Percentiles rank a stretch among this genome's conserved stretches.
Conservation (phyloP, 2,797 vertebrate genomes). For the Arctocebus calabarensis region DNA sequence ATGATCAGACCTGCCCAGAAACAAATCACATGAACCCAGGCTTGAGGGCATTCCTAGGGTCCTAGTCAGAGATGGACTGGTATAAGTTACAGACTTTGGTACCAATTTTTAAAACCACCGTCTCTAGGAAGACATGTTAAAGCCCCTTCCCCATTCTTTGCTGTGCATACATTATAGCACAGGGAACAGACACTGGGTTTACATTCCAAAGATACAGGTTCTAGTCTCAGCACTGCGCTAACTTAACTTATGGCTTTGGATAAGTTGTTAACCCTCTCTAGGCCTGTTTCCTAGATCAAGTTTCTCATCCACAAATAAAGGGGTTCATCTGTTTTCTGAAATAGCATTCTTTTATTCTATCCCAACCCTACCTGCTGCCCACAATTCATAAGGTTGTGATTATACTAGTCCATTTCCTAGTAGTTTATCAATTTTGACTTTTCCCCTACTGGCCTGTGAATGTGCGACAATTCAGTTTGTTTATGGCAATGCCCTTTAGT, state of each 20-base stretch:
- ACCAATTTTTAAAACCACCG: not conserved
- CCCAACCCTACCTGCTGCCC: not conserved
- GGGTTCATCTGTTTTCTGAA: not conserved
- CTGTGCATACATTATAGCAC: not conserved
- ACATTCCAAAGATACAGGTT: not conserved
- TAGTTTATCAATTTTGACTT: not conserved
- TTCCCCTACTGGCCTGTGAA: not conserved
- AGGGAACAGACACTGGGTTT: not conserved
- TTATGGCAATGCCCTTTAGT: fast-evolving
- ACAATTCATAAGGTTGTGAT: not conserved
- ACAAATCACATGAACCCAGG: not conserved
- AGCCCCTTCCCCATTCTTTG: not conserved
- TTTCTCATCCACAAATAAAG: not conserved
- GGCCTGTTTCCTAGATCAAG: not conserved
- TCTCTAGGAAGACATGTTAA: not conserved
- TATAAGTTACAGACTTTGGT: not conserved
- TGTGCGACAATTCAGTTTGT: not conserved
- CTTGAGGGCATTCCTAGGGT: not conserved
- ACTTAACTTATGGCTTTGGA: not conserved
- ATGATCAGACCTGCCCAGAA: constrained; percentile 94
- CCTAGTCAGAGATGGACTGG: fast-evolving
- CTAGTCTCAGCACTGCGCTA: not conserved
- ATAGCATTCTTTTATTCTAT: not conserved
- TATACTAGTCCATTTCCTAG: not conserved
- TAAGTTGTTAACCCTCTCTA: not conserved